These are phyloP conservation scores for Scolopax bukidnonensis DNA, from an alignment of 2,797 vertebrate genomes.

Conservation along the genomic window DNA sequence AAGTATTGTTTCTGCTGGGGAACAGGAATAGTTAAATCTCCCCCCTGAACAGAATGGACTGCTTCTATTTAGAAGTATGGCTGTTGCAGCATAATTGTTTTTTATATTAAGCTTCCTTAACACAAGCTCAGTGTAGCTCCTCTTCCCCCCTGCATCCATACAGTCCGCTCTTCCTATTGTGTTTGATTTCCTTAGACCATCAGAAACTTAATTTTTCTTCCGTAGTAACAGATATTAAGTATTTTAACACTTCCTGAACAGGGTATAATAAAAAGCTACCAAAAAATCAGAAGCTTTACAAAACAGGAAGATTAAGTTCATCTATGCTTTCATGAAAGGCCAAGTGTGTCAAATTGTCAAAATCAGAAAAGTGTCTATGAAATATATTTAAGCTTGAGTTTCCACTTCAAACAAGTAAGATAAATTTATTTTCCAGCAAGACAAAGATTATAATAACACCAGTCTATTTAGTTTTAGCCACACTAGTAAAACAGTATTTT, in stretches of 20 bases:
- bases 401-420: not conserved
- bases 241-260: not conserved
- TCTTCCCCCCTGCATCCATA: not conserved
- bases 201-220: not conserved
- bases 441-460: not conserved
- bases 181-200: not conserved
- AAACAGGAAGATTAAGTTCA: not conserved
- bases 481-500: not conserved
- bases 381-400: not conserved
- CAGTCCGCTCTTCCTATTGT: not conserved
- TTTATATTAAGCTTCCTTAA: not conserved
- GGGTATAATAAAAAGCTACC: not conserved
- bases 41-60: not conserved
- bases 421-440: not conserved
- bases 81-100: not conserved
- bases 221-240: not conserved
- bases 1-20: not conserved
- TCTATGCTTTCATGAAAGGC: not conserved
- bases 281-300: not conserved
- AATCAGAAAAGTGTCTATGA: not conserved
- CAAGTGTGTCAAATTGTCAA: not conserved
- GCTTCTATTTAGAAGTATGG: not conserved
- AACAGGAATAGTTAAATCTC: not conserved
- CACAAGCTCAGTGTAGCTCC: not conserved
- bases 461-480: not conserved